Base-by-base conservation (phyloP, 2,113 vertebrate genomes). In the Paramisgurnus dabryanus region DNA sequence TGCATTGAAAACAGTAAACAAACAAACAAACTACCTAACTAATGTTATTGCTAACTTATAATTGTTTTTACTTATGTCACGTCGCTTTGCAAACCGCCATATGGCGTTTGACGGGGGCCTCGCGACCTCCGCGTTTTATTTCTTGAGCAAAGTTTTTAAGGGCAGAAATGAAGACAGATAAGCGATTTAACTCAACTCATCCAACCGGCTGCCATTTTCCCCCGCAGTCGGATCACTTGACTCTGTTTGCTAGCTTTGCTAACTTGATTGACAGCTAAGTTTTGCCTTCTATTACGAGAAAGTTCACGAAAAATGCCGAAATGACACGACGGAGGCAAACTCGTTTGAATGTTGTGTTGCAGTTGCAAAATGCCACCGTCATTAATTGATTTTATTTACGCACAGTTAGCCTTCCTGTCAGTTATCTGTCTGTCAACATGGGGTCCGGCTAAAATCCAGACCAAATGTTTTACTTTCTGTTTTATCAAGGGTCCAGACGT, bases 211-310 rank as follows among this genome's bases (percentile, higher is more conserved):
- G 72, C 72, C 80, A 76, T 76, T 76, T 75, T 67, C 45, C 65
- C 43, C 15, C 47, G n/a, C 43, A 58, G 53, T 70, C 64, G 64
- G 71, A 74, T 81, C 72, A 65, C 68, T 81, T 67, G 71, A 77
- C 63, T 58, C 27, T 81, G 65, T 76, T 81, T 76, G 80, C 80
- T 81, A 81, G 72, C 80, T 22, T 47, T 68, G 60, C 72, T 75
- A 63, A 76, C 65, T 81, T 81, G 80, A 81, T 81, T 81, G 80
- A 81, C 80, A 81, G 80, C 80, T 81, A 60, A 76, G 80, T 76
- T 69, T 58, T 47, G 53, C 66, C 57, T 15, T 58, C 71, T 61
- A 66, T 65, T 13, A 15, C 18, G 63, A 80, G 9, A 61, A 81
- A 76, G 67, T 75, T 69, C 67, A 50, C 63, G 39, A 41, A 17